Conservation (phyloP, 1,140 invertebrate species). For the Ceratina japonica region DNA sequence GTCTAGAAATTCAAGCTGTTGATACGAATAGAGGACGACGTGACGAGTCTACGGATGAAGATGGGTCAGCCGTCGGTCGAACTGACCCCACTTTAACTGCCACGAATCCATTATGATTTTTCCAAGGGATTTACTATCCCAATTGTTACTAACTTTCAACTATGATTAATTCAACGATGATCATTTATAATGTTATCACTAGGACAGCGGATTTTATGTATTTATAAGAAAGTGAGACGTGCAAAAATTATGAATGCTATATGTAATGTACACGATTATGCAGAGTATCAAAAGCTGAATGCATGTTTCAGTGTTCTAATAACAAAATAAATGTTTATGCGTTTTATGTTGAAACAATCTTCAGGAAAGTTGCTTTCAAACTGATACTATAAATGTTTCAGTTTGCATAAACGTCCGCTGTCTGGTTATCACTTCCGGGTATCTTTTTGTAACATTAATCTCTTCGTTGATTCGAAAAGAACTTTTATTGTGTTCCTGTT, state of each 20-base stretch:
- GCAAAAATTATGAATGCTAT: no score
- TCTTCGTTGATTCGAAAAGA: neutral
- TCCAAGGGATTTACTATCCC: neutral
- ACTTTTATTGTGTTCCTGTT: constrained; percentile 18
- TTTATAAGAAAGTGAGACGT: no score
- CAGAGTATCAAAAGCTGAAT: no score
- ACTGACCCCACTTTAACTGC: constrained; percentile 55
- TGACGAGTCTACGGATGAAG: constrained; percentile 85
- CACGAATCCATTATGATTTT: neutral
- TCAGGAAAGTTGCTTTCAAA: no score
- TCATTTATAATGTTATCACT: no score
- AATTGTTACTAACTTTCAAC: constrained; percentile 7
- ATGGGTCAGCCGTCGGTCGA: constrained; percentile 61
- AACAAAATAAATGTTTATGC: no score
- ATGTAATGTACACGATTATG: no score
- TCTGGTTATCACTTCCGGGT: neutral
- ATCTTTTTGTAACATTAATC: constrained; percentile 2
- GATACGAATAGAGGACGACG: constrained; percentile 88
- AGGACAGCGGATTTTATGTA: no score
- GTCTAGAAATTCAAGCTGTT: constrained; percentile 88
- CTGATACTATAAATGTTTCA: no score
- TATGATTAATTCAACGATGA: constrained; percentile 33
- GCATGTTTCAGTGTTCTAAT: no score
- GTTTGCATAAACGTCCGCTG: neutral
- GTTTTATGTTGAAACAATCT: no score